Evolutionary conservation across 2,113 vertebrate genomes (phyloP), one percentile per base, ranked within the genome.

Genomic region (Percina caprodes): DNA sequence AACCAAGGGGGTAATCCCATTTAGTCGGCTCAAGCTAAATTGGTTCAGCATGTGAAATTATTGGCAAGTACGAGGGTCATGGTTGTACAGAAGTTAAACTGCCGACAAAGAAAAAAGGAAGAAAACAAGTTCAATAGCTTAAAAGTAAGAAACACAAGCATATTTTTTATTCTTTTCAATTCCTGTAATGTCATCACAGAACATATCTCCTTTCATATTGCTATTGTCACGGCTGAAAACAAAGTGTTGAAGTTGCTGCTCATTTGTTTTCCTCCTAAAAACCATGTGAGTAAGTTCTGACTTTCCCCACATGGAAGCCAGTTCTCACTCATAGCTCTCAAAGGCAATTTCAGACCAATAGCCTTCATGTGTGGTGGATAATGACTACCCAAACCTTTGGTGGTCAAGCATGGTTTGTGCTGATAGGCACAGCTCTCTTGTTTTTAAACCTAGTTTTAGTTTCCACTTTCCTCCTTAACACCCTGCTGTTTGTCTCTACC

Each of bases 221-320:
- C 21, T 15, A 26, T 52, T 14, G 16, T 49, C 46, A 16, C 0
- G 1, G 46, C 39, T 78, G 70, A 78, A 85, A 86, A 62, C 75
- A 86, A 85, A 89, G 78, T 90, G 88, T 42, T 92, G 86, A 87
- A 91, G 85, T 11, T 81, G 83, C 46, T 65, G 68, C 70, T 81
- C 52, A 71, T 86, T 72, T 56, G 23, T 67, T 80, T 79, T 46
- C 49, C 9, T 80, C 54, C 58, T 24, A 24, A 71, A 76, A 69
- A 49, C 24, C 30, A 49, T 75, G 2, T 73, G 67, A 77, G 69
- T 60, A 54, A 33, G 69, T 70, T 86, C 77, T 79, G 77, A 77
- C 75, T 80, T 71, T 72, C 66, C 58, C 4, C n/a, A 51, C 7
- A 67, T 7, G 23, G 52, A 77, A 35, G 82, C 52, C 68, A 78